Evolutionary conservation across 2,888 invertebrate genomes (phyloP).

Genomic region (Chrysodeixis includens): DNA sequence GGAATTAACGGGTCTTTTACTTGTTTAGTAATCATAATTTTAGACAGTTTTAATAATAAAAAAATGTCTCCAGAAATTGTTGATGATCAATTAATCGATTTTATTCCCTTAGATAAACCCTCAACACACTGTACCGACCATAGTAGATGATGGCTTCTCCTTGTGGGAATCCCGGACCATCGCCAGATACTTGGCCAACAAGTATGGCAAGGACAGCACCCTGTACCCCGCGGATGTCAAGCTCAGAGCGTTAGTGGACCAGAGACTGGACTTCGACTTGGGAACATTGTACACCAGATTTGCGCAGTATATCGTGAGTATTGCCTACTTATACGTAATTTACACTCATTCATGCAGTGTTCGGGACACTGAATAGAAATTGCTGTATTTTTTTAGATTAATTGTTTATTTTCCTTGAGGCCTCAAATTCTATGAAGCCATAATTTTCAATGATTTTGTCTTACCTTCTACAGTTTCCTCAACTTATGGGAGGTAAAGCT

Average conservation of each 20-base stretch:
- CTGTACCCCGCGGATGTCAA: slow-evolving; percentile 93
- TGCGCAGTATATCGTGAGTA: slow-evolving; percentile 91
- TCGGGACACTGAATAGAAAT: too few species aligned
- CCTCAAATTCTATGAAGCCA: too few species aligned
- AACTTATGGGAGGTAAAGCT: slow-evolving; percentile 81
- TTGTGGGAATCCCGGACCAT: slow-evolving; percentile 96
- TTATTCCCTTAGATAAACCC: slow-evolving; percentile 91
- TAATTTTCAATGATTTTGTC: background rate
- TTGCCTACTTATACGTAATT: background rate
- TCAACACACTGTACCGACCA: slow-evolving; percentile 94
- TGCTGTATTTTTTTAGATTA: too few species aligned
- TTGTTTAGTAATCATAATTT: too few species aligned
- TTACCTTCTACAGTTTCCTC: slow-evolving; percentile 82
- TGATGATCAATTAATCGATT: background rate
- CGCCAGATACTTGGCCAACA: slow-evolving; percentile 92
- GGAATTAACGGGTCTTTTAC: too few species aligned
- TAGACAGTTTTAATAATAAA: too few species aligned
- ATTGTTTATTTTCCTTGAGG: too few species aligned
- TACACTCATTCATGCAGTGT: too few species aligned
- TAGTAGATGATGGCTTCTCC: slow-evolving; percentile 93
- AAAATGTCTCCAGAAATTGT: too few species aligned
- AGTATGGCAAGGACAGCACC: slow-evolving; percentile 92
- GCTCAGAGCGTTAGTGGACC: slow-evolving; percentile 92
- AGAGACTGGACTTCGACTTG: slow-evolving; percentile 93
- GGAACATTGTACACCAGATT: slow-evolving; percentile 92